Percentiles rank a stretch among this genome's conserved stretches.
Evolutionary conservation across 1,140 invertebrate species (phyloP).

Genomic region (Homalodisca vitripennis): DNA sequence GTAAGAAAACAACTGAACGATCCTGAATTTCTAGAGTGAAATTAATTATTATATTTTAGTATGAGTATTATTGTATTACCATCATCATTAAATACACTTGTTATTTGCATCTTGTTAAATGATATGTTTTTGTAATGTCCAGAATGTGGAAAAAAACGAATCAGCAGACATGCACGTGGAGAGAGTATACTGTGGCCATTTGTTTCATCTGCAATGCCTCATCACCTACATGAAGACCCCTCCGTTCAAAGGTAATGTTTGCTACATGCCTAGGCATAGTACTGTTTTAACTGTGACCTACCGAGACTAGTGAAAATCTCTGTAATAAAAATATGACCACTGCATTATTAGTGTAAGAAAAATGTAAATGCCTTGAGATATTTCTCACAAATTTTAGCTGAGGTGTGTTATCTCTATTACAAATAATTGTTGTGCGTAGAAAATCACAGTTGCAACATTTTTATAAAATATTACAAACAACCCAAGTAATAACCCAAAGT

Average conservation of each 20-base stretch:
- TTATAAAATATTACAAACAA: no score
- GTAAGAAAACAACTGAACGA: not conserved
- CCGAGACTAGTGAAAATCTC: no score
- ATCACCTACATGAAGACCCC: constrained; percentile 70
- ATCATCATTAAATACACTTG: not conserved
- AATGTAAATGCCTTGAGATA: no score
- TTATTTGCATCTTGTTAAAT: not conserved
- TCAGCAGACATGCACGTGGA: constrained; percentile 61
- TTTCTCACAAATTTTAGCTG: no score
- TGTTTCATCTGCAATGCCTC: constrained; percentile 73
- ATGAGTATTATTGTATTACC: not conserved
- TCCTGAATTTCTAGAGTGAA: not conserved
- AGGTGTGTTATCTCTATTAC: no score
- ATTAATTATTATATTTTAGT: not conserved
- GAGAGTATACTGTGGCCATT: constrained; percentile 72
- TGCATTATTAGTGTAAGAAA: no score
- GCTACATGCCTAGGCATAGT: no score
- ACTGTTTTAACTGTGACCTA: no score
- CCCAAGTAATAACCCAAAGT: no score
- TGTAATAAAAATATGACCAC: no score
- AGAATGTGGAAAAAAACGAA: constrained; percentile 57
- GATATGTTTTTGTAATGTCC: not conserved
- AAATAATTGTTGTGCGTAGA: no score
- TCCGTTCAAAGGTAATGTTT: constrained; percentile 71
- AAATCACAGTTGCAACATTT: no score